Evolutionary conservation across 23 tunicate species (phyloP), one percentile per base, ranked within the genome.

Genomic region (Ciona savignyi): DNA sequence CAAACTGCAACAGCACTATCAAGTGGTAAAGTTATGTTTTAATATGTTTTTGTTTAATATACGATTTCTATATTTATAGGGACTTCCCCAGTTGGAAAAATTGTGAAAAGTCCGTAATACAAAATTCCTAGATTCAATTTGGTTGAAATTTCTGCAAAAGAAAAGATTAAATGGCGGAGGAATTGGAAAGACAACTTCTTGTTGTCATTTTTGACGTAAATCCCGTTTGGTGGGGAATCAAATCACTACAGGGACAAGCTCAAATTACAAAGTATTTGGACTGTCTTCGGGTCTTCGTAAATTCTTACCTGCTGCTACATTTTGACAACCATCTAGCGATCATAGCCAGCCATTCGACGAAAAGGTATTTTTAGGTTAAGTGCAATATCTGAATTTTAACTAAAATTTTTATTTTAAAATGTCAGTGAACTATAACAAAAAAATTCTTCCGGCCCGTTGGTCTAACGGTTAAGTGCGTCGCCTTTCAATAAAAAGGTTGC

Each of bases 151-250:
- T 42, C 15, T 42, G 56, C 15, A 6, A 6, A 6, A 15, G 56
- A 15, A 9, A 9, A 42, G 56, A 6, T 42, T 23, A 63, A 6
- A 69, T 69, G 73, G 73, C 33, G 62, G 68, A 66, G 15, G 64
- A 26, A 23, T 75, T 66, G 30, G 85, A 85, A 3, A 65, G 77
- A 25, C 91, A 91, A 61, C 62, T 91, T 32, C 80, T 91, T 61
- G 91, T 76, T 0, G 68, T 91, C 11, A 49, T 91, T 62, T 91
- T 91, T 76, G 97, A 91, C 77, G 97, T 91, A 6, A 91, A 85
- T 42, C 97, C 97, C 0, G 84, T 80, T 23, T 91, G 91, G 91
- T 91, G 97, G 97, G 97, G 97, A 6, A 64, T 91, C 34, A 84
- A 91, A 72, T 70, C 86, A 2, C 51, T 85, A 60, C 84, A 91